phyloP scores from a whole-genome alignment of 2,797 vertebrate genomes.

The Chloroceryle amazona region DNA sequence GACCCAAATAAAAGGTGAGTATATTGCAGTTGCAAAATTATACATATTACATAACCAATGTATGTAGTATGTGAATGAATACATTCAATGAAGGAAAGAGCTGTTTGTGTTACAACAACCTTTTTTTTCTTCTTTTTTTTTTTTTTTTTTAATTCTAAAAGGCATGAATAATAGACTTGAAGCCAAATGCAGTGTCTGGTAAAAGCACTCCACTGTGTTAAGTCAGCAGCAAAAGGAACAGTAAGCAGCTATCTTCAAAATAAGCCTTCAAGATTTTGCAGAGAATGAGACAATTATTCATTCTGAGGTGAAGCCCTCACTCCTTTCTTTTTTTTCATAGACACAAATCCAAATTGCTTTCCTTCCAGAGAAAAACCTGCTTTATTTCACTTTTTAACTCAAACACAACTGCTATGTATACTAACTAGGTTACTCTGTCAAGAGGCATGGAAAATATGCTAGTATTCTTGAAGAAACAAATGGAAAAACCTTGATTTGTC shows the following conservation, averaged over 20 bases:
- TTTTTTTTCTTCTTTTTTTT: neutral
- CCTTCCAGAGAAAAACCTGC: neutral
- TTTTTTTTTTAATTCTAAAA: neutral
- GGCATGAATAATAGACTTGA: neutral
- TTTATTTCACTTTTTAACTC: conserved; percentile 15
- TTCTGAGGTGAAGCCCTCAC: neutral
- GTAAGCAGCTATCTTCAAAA: neutral
- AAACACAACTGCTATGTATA: neutral
- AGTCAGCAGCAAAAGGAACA: neutral
- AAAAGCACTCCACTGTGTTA: neutral
- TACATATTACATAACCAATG: neutral
- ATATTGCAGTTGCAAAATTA: neutral
- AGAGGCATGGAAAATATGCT: neutral
- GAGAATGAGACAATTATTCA: neutral
- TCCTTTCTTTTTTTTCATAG: neutral
- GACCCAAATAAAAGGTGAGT: neutral
- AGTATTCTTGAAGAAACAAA: neutral
- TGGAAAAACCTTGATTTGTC: neutral
- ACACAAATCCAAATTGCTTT: neutral
- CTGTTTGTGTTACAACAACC: neutral
- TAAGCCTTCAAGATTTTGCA: neutral
- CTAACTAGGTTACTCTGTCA: neutral
- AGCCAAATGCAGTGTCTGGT: neutral
- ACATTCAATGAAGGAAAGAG: neutral
- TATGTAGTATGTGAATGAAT: neutral